Base-by-base conservation (phyloP, 2,113 vertebrate genomes). In the Onychorhynchus coronatus region DNA sequence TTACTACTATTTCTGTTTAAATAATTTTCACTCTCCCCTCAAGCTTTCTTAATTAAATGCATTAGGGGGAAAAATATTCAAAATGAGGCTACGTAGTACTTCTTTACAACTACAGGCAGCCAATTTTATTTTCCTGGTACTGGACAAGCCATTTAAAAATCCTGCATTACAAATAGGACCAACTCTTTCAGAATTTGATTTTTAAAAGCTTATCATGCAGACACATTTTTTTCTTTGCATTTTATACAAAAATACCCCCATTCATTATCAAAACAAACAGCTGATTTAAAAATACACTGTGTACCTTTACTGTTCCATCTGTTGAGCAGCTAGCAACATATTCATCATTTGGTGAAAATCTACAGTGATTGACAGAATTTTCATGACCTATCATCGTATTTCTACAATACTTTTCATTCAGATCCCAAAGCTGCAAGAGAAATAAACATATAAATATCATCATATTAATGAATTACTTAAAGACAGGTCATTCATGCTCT, bases 291-390 rank as follows among this genome's bases (percentile, higher is more conserved):
- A 74, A 44, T 27, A 91, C 13, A 94, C 62, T 83, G 12, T 37
- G 30, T 96, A 99, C 99, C 99, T 99, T 99, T 73, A 99, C 89
- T n/a, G 98, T 99, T 76, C 99, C 99, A 73, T 99, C 99, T 41
- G 98, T 98, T 12, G 99, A 99, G 84, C 99, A 99, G 77, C 99
- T 99, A 88, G 99, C 99, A 93, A 99, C 80, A 72, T 98, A 98
- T 28, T 97, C 75, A 96, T 99, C 99, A 68, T 99, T 97, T 13
- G 99, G 99, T 77, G 99, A 99, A 98, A 99, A 99, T 96, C 98
- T 99, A 91, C 99, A 99, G 98, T 99, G 99, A 95, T 95, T 99
- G 84, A 99, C 99, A 5, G 98, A 97, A 86, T 98, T 97, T 31
- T 47, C 83, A 95, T 99, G 99, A 33, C 99, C 99, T 68, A 99